Percentiles rank a stretch among this genome's conserved stretches.
Conservation (phyloP, 2,888 invertebrate genomes). For the Tenthredo scrophulariae region DNA sequence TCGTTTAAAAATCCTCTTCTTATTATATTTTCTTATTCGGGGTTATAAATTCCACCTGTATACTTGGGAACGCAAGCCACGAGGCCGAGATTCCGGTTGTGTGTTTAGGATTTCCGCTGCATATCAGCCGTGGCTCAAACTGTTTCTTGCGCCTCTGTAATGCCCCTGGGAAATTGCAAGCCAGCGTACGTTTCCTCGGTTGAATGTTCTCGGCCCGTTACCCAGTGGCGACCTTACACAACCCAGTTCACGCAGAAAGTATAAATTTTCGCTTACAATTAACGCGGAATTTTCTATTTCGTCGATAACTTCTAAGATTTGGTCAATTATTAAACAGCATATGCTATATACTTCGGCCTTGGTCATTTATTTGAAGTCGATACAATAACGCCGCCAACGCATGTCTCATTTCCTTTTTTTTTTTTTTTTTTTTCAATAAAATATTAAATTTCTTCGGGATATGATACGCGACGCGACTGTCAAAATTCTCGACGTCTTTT, state of each 20-base stretch:
- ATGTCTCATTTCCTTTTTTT: too few relatives aligned
- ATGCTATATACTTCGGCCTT: background rate
- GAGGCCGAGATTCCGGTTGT: slow-evolving; percentile 37
- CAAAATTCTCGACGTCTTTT: background rate
- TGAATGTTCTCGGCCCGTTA: background rate
- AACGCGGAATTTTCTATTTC: background rate
- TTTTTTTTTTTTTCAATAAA: too few relatives aligned
- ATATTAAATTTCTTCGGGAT: too few relatives aligned
- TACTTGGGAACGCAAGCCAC: background rate
- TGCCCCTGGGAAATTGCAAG: slow-evolving; percentile 39
- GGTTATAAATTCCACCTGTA: background rate
- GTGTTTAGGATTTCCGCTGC: slow-evolving; percentile 29
- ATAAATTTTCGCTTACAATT: background rate
- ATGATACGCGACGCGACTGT: background rate
- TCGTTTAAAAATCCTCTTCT: background rate
- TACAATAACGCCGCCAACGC: background rate
- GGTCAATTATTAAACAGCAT: background rate
- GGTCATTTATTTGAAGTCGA: background rate
- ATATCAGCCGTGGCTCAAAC: slow-evolving; percentile 13
- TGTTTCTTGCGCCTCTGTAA: background rate
- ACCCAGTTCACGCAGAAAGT: background rate
- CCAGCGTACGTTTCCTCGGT: background rate
- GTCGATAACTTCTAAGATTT: background rate
- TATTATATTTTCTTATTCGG: background rate
- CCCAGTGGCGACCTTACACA: background rate